A percentile compares a stretch with the other conserved stretches of the same genome.
phyloP scores from a whole-genome alignment of 2,797 vertebrate species.

The Sebastolobus altivelis region DNA sequence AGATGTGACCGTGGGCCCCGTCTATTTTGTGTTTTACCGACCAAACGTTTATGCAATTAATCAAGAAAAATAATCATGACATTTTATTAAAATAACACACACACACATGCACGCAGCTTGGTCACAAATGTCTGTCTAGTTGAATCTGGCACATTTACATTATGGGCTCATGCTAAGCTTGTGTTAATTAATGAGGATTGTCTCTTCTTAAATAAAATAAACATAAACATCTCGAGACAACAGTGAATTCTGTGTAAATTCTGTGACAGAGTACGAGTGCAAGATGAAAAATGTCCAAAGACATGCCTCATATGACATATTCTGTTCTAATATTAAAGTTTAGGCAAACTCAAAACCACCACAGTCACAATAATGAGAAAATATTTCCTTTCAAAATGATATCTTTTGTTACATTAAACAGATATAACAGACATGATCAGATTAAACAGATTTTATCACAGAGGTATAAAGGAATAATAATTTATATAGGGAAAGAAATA shows the following conservation, averaged over 20 bases:
- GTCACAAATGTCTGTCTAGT: not conserved
- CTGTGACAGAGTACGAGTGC: rapidly evolving
- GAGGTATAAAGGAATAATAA: not conserved
- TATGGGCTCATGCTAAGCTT: no score
- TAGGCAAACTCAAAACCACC: not conserved
- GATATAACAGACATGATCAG: not conserved
- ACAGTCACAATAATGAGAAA: not conserved
- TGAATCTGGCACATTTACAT: no score
- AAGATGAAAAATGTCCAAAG: not conserved
- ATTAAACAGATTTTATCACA: not conserved
- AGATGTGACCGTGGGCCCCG: no score
- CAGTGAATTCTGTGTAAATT: not conserved
- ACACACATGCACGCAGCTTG: not conserved
- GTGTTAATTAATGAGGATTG: no score
- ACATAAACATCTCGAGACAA: not conserved
- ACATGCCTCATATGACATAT: not conserved
- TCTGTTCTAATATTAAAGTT: not conserved
- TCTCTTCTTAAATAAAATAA: no score
- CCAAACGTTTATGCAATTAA: no score
- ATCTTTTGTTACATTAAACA: not conserved
- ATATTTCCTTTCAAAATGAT: not conserved
- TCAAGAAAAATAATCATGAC: not conserved
- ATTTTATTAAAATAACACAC: not conserved
- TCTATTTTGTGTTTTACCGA: no score
- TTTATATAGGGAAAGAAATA: not conserved